A percentile compares a stretch with the other conserved stretches of the same genome.
phyloP scores from a whole-genome alignment of 2,113 vertebrate genomes.

The Hippolais icterina region DNA sequence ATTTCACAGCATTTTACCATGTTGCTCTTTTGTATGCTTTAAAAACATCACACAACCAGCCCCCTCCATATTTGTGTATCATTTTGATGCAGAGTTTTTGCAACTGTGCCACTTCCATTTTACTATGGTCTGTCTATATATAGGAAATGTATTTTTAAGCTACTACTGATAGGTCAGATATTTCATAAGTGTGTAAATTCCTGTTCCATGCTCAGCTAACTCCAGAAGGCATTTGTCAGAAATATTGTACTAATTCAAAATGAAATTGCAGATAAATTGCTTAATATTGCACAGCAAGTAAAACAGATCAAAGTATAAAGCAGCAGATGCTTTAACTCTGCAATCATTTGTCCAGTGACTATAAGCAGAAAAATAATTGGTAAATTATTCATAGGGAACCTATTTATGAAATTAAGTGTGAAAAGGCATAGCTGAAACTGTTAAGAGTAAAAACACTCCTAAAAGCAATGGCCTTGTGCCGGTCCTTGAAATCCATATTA shows the following conservation, averaged over 20 bases:
- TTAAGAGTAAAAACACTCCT: neutral
- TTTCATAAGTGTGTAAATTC: neutral
- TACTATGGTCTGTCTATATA: neutral
- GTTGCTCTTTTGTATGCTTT: neutral
- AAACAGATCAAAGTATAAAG: neutral
- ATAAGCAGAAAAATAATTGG: neutral
- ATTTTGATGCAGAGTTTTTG: neutral
- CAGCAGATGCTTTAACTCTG: neutral
- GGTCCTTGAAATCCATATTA: neutral
- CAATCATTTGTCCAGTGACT: neutral
- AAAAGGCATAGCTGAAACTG: neutral
- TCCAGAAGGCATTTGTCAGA: neutral
- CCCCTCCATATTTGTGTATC: neutral
- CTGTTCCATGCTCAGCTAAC: neutral
- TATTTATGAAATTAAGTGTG: neutral
- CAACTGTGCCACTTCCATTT: neutral
- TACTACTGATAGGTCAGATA: neutral
- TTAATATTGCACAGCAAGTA: neutral
- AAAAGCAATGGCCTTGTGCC: neutral
- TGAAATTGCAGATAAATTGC: neutral
- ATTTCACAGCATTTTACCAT: neutral
- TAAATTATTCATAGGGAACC: neutral
- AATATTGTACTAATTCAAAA: neutral
- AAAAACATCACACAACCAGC: neutral
- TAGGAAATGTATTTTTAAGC: neutral